Evolutionary conservation across 1,140 invertebrate species (phyloP), one percentile per base, ranked within the genome.

Genomic region (Stegodyphus dumicola): DNA sequence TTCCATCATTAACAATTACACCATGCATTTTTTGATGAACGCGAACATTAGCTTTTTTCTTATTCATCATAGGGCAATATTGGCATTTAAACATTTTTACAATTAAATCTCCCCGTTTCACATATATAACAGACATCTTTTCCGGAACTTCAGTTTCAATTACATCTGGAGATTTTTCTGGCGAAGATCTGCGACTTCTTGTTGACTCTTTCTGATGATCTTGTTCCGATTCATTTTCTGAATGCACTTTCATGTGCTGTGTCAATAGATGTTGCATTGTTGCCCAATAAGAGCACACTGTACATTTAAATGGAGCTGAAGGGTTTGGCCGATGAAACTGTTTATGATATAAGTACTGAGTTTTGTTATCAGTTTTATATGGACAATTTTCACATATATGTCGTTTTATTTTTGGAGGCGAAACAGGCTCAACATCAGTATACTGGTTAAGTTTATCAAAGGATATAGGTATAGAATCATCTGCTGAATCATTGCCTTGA

Each of bases 1-100:
- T 85, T 11, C 75, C 73, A 74, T 71, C 51, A 17, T 85, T 83
- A 7, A 73, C 76, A 65, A 88, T 88, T 9, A 91, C 88, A n/a
- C 92, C 92, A 90, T 97, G 96, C 93, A 96, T 95, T 89, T 94
- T 94, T 90, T 97, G 95, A 90, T 97, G 96, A 87, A 95, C 94
- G n/a, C 93, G 93, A 53, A 97, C 94, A 89, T 95, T 95, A 54
- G 94, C 93, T 7, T 88, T 85, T 33, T 90, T 87, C 48, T 90
- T 94, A 89, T 96, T 96, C 2, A 95, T 94, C 89, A 96, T 95
- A 0, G 96, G 95, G 90, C 96, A 97, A 89, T 93, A 94, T 53
- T 94, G 92, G 89, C 95, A 97, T 89, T 96, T 95, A 88, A 95
- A 94, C 93, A 97, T 95, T 90, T 96, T 96, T 10, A 93, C 93